Evolutionary conservation across 2,113 vertebrate species (phyloP), one percentile per base, ranked within the genome.

Genomic region (Herpailurus yagouaroundi): DNA sequence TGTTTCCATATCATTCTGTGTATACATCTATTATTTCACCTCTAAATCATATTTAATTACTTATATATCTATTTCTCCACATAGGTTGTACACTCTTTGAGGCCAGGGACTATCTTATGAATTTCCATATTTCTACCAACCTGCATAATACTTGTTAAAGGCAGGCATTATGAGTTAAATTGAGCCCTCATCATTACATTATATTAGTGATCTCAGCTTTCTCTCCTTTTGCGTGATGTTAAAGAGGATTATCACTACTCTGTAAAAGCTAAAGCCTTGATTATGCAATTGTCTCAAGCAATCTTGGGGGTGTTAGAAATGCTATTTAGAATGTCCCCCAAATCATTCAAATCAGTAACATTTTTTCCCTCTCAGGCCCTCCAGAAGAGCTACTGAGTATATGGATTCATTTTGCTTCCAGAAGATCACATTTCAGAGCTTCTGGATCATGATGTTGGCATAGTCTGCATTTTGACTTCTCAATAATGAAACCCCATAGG

Each of bases 31-130:
- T 52, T 74, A 57, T 55, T 71, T 87, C 36, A 89, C 6, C 14
- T 89, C 63, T 27, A 93, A 74, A 55, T 64, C 48, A 10, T 91
- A 36, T 94, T 83, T 82, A 71, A 81, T 60, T 96, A 74, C n/a
- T 76, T 73, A 80, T 21, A 11, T 73, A 14, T 69, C 55, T 91
- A 1, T 95, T 96, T 94, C 52, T 84, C 4, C 13, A 48, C 29
- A 80, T 63, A 55, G 82, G 45, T 50, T 73, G 3, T 13, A 15
- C 63, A 80, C 50, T 90, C 31, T 25, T 77, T 38, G 15, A 80
- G 5, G 15, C 23, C 19, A 71, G 8, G 9, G 33, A 91, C 23
- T 79, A 1, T 38, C 38, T 55, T 55, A 36, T 4, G 8, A 23
- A 85, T 86, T 81, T 84, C 25, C 55, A 8, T 60, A n/a, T 97